Base-by-base conservation (phyloP, 2,797 vertebrate genomes). In the Paedocypris micromegethes region DNA sequence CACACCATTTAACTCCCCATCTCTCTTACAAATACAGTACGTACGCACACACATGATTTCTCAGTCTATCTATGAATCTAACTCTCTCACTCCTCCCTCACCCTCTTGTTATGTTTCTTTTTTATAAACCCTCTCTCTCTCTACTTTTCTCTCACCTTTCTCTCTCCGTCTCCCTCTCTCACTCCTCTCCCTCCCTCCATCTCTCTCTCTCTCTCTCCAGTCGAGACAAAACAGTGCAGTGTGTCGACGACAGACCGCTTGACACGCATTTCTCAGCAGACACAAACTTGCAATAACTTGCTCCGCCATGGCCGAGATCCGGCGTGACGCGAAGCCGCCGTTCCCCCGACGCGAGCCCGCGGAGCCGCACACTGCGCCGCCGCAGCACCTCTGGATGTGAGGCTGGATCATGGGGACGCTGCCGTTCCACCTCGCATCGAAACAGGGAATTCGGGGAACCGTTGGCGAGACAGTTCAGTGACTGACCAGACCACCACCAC, bases 211-310 rank as follows among this genome's bases (percentile, higher is more conserved):
- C 47, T 50, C 39, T 2, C 76, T 56, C 73, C 52, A 48, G 38
- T 68, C 50, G 51, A 55, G 61, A 67, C 66, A 72, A 84, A 83
- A 78, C 76, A 42, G 71, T 73, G 70, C 66, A 75, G 78, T 77
- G 61, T 54, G 77, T 71, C 73, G 81, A 83, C 84, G 84, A 85
- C 85, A 88, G 83, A 81, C 82, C 70, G 76, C 71, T 66, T 61
- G 44, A 79, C 71, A 75, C 66, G 41, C 47, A 56, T 68, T 67
- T 74, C 72, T 74, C 59, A 66, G 59, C 37, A 75, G 68, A 39
- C 9, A 61, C 59, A 75, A 61, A 74, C 72, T 68, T 51, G 42
- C 38, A 52, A 58, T 71, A 69, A 78, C 72, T 70, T 63, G 41
- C 1, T 49, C 55, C 75, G 81, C 75, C 78, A 87, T 86, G 84